Evolutionary conservation across 2,113 vertebrate genomes (phyloP).

Genomic region (Caretta caretta): DNA sequence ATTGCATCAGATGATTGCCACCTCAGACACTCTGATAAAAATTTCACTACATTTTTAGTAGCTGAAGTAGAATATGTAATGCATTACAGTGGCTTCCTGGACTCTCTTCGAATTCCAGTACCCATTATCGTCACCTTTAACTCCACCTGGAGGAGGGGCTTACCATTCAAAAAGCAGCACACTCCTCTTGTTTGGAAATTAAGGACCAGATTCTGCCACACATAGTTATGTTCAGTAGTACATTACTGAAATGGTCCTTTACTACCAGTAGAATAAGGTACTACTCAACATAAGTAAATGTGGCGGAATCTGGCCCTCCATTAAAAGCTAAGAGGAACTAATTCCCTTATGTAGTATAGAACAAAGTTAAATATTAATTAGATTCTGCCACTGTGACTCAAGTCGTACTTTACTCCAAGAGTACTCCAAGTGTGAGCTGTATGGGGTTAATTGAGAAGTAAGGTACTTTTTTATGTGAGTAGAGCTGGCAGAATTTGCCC

Average conservation of each 20-base stretch:
- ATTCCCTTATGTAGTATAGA: not conserved
- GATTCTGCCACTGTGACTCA: not conserved
- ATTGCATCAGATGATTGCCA: conserved; percentile 24
- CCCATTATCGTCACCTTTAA: not conserved
- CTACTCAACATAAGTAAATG: not conserved
- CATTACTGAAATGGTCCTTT: not conserved
- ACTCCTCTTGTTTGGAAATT: not conserved
- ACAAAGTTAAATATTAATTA: not conserved
- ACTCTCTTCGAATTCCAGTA: not conserved
- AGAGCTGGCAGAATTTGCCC: not conserved
- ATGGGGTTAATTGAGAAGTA: not conserved
- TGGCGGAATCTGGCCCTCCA: not conserved
- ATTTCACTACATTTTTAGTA: conserved; percentile 6
- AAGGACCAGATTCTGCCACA: not conserved
- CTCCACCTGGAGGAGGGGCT: not conserved
- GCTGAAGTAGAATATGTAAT: not conserved
- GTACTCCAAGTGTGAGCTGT: not conserved
- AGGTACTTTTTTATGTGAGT: not conserved
- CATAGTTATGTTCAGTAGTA: not conserved
- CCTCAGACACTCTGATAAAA: conserved; percentile 30
- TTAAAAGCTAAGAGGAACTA: not conserved
- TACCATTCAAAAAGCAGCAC: not conserved
- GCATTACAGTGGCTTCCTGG: not conserved
- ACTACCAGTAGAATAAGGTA: not conserved
- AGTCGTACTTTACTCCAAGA: too few species aligned